Evolutionary conservation across 2,888 invertebrate species (phyloP).

Genomic region (Lutraria lutraria): DNA sequence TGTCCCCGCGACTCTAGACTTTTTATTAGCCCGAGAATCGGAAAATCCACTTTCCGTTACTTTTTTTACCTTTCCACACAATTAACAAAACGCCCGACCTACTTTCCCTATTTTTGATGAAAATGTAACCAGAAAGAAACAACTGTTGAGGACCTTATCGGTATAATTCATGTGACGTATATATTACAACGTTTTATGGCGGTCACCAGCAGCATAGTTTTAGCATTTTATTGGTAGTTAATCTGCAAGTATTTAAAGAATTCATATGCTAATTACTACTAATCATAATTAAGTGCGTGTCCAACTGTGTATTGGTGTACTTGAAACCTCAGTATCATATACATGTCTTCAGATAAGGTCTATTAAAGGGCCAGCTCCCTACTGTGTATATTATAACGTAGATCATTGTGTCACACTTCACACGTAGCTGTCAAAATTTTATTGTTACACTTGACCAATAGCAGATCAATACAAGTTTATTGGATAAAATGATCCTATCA

Average conservation of each 20-base stretch:
- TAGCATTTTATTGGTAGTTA: background rate
- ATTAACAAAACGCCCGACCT: too few species aligned
- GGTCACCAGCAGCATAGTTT: background rate
- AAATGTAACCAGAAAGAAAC: too few species aligned
- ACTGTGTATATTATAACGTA: slow-evolving; percentile 26
- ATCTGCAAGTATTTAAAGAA: background rate
- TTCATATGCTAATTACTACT: background rate
- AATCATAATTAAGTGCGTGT: slow-evolving; percentile 15
- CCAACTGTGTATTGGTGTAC: background rate
- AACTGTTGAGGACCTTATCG: too few species aligned
- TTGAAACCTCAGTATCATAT: background rate
- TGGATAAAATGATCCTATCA: background rate
- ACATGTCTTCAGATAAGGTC: slow-evolving; percentile 5
- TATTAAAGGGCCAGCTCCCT: slow-evolving; percentile 1
- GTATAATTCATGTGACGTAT: slow-evolving; percentile 4
- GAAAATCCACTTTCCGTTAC: too few species aligned
- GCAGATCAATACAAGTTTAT: background rate
- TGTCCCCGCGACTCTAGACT: too few species aligned
- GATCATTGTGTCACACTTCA: slow-evolving; percentile 46
- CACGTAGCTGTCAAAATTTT: slow-evolving; percentile 28
- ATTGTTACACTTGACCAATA: slow-evolving; percentile 4
- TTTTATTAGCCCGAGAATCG: too few species aligned
- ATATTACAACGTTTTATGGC: background rate
- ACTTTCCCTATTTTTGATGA: too few species aligned
- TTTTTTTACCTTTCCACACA: too few species aligned